Conservation (phyloP, 2,113 vertebrate genomes). For the Varanus salvator region DNA sequence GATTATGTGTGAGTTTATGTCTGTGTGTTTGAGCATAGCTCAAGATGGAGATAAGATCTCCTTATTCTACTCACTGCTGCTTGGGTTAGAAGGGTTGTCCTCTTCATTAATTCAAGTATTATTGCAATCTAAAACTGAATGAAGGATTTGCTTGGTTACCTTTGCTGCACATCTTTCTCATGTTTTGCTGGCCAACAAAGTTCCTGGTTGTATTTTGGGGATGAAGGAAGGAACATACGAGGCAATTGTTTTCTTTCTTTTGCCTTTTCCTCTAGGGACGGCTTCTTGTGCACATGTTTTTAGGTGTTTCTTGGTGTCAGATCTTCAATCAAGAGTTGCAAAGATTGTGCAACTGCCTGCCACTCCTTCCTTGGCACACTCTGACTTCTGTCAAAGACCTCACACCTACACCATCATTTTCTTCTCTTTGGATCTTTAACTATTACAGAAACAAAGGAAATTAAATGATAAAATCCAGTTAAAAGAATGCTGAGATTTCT, state of each 20-base stretch:
- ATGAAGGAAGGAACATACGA: background rate
- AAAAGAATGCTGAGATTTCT: constrained; percentile 51
- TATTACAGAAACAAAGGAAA: constrained; percentile 54
- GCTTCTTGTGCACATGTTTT: constrained; percentile 30
- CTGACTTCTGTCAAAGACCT: constrained; percentile 51
- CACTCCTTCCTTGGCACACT: constrained; percentile 4
- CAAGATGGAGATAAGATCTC: too few species aligned
- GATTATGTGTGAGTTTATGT: background rate
- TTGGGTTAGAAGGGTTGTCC: background rate
- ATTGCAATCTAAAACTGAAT: constrained; percentile 20
- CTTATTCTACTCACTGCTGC: background rate
- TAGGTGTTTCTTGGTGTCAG: constrained; percentile 49
- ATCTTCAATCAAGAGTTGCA: background rate
- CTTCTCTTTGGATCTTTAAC: constrained; percentile 31
- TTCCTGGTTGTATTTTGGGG: constrained; percentile 21
- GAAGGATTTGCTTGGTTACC: constrained; percentile 7
- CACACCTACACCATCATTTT: constrained; percentile 27
- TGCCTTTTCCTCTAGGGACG: background rate
- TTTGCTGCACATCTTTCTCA: constrained; percentile 29
- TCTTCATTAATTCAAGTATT: constrained; percentile 36
- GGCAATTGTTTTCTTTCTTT: background rate
- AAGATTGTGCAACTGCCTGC: background rate
- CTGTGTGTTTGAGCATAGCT: background rate
- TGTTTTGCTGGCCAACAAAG: constrained; percentile 10
- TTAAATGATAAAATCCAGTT: constrained; percentile 26